Base-by-base conservation (phyloP, 2,888 invertebrate species). In the Luperina nickerlii region DNA sequence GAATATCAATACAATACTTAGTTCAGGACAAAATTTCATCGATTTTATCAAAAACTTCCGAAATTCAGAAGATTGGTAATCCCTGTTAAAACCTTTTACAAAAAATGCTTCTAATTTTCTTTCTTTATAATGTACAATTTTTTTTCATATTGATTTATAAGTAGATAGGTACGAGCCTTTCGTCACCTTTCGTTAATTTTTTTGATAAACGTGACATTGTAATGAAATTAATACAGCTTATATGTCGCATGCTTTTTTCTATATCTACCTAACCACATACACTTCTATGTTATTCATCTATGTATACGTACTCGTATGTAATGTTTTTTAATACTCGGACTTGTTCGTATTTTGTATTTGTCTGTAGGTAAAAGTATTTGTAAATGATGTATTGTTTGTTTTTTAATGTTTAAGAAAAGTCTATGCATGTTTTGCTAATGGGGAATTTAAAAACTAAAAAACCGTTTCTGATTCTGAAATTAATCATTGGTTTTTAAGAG, bases 371-470 rank as follows among this genome's bases (percentile, higher is more conserved):
- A 63, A 11, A 32, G 69, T 84, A 70, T 66, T 72, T 76, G 65
- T 70, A 24, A 32, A 42, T 65, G 7, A 38, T 71, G 77, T 83
- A 8, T 63, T 60, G 24, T 81, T 11, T 38, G 65, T 38, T 24
- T n/a, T 70, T 73, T 13, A 68, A 57, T 74, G 69, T 77, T 70
- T 62, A 15, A 51, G 38, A 77, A 86, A 86, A 82, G 87, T 86
- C 87, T 70, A 85, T 84, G 84, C 84, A 79, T 82, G 69, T 54
- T 63, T 66, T 71, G 70, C 18, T 48, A 71, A 63, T 62, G 24
- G 57, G 74, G 38, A 54, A 27, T 38, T n/a, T 7, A 45, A 42
- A 63, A 51, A 42, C 7, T 11, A 32, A 15, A 13, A 42, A 8
- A 48, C 0, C 9, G 8, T 32, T 32, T 32, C n/a, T 62, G 20